Evolutionary conservation across 1,140 invertebrate genomes (phyloP).

Genomic region (Goniozus legneri): DNA sequence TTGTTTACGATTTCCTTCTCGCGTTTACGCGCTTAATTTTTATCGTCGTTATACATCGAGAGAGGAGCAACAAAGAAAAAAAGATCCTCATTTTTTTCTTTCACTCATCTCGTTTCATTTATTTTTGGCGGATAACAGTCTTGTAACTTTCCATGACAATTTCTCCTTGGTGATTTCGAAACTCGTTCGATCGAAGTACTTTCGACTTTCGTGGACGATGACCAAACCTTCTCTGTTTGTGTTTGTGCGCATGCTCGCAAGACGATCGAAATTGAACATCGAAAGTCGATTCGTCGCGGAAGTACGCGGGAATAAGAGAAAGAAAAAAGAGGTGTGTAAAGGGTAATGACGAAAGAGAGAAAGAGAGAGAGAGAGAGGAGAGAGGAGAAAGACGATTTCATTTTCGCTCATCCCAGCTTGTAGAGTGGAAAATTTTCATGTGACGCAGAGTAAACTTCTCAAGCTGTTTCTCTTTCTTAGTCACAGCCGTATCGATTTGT

Average conservation of each 20-base stretch:
- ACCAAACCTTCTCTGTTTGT: neutral
- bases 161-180: conserved; percentile 30
- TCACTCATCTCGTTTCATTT: neutral
- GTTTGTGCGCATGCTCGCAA: no score
- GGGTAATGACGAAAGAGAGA: neutral
- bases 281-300: no score
- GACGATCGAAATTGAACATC: no score
- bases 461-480: no score
- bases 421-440: no score
- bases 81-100: conserved; percentile 4
- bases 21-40: no score
- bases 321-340: neutral
- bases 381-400: neutral
- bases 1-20: no score
- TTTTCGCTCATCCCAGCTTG: no score
- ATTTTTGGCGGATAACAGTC: conserved; percentile 9
- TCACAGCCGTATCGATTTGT: no score
- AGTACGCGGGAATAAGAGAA: neutral
- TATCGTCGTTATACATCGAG: conserved; percentile 1
- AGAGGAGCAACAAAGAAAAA: neutral
- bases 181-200: conserved; percentile 25
- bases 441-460: no score
- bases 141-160: conserved; percentile 28
- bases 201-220: conserved; percentile 23
- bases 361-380: neutral